Evolutionary conservation across 2,113 vertebrate genomes (phyloP), one percentile per base, ranked within the genome.

Genomic region (Engraulis encrasicolus): DNA sequence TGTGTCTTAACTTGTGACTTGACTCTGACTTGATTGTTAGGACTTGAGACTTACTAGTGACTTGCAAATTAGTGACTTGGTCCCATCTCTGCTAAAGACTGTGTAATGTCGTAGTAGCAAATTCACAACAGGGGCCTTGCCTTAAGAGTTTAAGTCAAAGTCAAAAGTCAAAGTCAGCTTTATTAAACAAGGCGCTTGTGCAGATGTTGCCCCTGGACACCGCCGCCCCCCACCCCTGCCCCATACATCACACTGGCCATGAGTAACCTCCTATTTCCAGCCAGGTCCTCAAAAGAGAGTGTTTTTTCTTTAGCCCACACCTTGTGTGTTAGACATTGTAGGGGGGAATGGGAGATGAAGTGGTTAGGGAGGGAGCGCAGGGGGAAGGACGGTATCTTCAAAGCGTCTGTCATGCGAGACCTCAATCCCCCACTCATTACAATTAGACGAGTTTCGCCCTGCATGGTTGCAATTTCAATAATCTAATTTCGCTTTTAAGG

Each of bases 391-490:
- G 87, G 90, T 85, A 80, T 89, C 86, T 93, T 93, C 87, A 91
- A 90, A 84, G 86, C 83, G 85, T 87, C 89, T 84, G 61, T 71
- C 83, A 85, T 83, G 86, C 78, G 78, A 82, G 79, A 81, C 87
- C 85, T 86, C 81, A 84, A 87, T 91, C 85, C 86, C 84, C 80
- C 79, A 83, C 79, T 81, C 89, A 85, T 90, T 89, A 91, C 88
- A 90, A 87, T 88, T 90, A 83, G 85, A 91, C 88, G 87, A 85
- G 85, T 91, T 90, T 91, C 80, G 85, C 87, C 84, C 84, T 89
- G 90, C 91, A 93, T 93, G 93, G 91, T 93, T 94, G 91, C 91
- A 94, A 92, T 94, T 94, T 93, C 89, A 91, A 91, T 92, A 92
- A 93, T 93, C 89, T 87, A 85, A 91, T 92, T 91, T 91, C 85